phyloP scores from a whole-genome alignment of 2,888 invertebrate species.

The Coecobrya sp. region DNA sequence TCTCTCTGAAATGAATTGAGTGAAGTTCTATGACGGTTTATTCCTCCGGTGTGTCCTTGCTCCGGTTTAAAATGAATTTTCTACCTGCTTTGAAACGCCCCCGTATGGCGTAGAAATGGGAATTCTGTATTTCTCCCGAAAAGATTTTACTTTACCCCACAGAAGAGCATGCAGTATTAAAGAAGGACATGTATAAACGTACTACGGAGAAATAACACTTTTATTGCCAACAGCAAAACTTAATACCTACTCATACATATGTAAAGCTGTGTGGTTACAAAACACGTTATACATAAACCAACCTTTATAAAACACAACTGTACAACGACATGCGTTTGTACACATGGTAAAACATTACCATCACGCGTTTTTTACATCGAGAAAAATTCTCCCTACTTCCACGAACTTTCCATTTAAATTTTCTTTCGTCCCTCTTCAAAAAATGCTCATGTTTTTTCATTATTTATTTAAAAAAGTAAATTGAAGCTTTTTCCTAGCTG shows the following conservation, averaged over 20 bases:
- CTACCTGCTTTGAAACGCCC: conserved; percentile 37
- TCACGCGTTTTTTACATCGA: too few species aligned
- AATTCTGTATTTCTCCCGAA: background rate
- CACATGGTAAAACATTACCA: too few species aligned
- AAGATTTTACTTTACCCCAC: background rate
- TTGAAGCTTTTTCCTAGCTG: background rate
- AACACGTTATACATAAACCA: too few species aligned
- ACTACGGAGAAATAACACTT: background rate
- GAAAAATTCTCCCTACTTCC: background rate
- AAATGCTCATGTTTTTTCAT: conserved; percentile 21
- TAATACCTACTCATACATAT: conserved; percentile 31
- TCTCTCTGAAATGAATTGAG: background rate
- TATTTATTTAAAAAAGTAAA: conserved; percentile 48
- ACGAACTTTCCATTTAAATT: conserved; percentile 4
- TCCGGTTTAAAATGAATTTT: conserved; percentile 54
- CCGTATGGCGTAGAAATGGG: background rate
- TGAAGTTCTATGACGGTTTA: conserved; percentile 43
- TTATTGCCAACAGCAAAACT: conserved; percentile 32
- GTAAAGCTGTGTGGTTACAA: conserved; percentile 19
- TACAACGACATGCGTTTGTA: background rate
- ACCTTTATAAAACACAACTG: too few species aligned
- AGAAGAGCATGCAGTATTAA: background rate
- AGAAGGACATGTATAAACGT: background rate
- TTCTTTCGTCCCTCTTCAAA: background rate
- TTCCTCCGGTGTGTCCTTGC: conserved; percentile 47